phyloP scores from a whole-genome alignment of 1,140 invertebrate species.

The Neelides sp. region DNA sequence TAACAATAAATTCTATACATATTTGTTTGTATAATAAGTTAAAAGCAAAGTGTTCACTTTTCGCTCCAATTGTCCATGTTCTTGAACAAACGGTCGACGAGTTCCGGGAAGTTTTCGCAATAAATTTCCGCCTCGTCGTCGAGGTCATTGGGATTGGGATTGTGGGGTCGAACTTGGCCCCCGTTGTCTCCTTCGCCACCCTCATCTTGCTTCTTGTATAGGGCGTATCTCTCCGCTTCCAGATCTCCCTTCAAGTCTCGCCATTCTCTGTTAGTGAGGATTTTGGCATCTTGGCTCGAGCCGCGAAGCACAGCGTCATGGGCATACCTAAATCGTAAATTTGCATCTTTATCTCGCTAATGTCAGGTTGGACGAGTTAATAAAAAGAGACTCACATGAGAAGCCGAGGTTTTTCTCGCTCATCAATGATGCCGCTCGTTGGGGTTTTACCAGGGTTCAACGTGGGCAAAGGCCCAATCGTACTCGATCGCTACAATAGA shows the following conservation, averaged over 20 bases:
- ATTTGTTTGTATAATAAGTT: too few relatives aligned
- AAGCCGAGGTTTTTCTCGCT: too few relatives aligned
- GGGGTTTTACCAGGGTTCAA: too few relatives aligned
- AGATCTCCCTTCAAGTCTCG: slow-evolving; percentile 13
- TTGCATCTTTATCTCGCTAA: too few relatives aligned
- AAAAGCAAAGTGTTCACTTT: too few relatives aligned
- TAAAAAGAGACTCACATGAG: too few relatives aligned
- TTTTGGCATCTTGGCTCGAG: slow-evolving; percentile 9
- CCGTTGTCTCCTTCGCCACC: slow-evolving; percentile 17
- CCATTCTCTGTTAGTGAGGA: slow-evolving; percentile 17
- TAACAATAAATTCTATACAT: too few relatives aligned
- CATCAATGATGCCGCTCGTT: too few relatives aligned
- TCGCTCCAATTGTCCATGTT: slow-evolving; percentile 19
- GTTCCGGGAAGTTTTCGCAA: slow-evolving; percentile 19
- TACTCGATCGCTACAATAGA: too few relatives aligned
- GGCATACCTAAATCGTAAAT: slow-evolving; percentile 21
- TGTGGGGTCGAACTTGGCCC: neutral
- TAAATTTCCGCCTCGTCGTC: slow-evolving; percentile 28
- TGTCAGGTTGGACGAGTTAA: too few relatives aligned
- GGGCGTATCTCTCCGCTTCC: slow-evolving; percentile 6
- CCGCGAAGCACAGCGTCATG: slow-evolving; percentile 13
- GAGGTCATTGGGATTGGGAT: slow-evolving; percentile 7
- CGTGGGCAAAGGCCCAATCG: too few relatives aligned
- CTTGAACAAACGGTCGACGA: slow-evolving; percentile 18
- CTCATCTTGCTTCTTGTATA: slow-evolving; percentile 27